Base-by-base conservation (phyloP, 2,888 invertebrate species). In the Cylindroiulus punctatus region DNA sequence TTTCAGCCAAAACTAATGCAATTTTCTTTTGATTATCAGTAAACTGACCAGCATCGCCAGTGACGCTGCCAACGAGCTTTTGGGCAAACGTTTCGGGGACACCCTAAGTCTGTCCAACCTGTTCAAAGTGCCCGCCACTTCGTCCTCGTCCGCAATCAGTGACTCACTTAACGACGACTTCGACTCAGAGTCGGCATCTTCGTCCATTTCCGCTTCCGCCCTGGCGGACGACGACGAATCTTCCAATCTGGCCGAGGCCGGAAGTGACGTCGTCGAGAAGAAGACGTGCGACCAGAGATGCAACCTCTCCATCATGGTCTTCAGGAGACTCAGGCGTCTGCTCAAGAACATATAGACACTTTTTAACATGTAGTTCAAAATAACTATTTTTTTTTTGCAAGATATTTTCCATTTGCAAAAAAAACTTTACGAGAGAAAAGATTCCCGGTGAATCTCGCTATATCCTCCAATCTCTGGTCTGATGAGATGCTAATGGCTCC, bases 11-110 rank as follows among this genome's bases (percentile, higher is more conserved):
- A 47, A 47, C 12, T 10, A 65, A 65, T 26, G 10, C 1, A 19
- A 81, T 22, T 47, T n/a, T 14, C 47, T 84, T 84, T 84, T 84
- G 5, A 36, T 57, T 44, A 84, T 47, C 36, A 87, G 87, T 30
- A 87, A 87, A 82, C 81, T 87, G 82, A 82, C 85, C 81, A 52
- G 82, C 42, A 52, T 87, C 26, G 87, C 87, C 52, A 85, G 85
- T 30, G 42, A 85, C 19, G 87, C 87, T 32, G 87, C 87, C 44
- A 85, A 87, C 36, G 87, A 87, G 26, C 82, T 87, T 81, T 84
- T 86, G 84, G 87, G 87, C 19, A 87, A 87, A 32, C 65, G 85
- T 32, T 84, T 86, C 2, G 84, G 84, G 12, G 82, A 82, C n/a
- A 26, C 42, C 22, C 65, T 81, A 10, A 44, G 85, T 32, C 42